phyloP scores from a whole-genome alignment of 2,888 invertebrate genomes.

The Phengaris arion region DNA sequence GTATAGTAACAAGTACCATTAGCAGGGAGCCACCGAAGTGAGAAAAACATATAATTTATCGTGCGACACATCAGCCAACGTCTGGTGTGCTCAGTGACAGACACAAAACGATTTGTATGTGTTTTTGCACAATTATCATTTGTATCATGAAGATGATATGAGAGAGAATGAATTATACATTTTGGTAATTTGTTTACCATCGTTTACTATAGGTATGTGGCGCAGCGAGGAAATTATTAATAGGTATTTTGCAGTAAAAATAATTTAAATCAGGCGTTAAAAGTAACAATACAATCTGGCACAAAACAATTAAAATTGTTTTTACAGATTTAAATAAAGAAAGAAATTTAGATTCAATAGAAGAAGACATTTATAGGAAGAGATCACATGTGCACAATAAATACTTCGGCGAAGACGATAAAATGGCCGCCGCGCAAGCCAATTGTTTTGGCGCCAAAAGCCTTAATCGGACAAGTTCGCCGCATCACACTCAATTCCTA shows the following conservation, averaged over 20 bases:
- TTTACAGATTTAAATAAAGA: too few relatives aligned
- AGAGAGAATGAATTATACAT: too few relatives aligned
- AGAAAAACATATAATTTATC: not conserved
- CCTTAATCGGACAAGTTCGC: not conserved
- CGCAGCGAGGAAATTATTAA: too few relatives aligned
- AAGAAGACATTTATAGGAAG: too few relatives aligned
- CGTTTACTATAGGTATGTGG: too few relatives aligned
- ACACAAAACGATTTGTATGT: not conserved
- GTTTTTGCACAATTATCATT: not conserved
- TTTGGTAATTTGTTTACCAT: too few relatives aligned
- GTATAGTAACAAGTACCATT: not conserved
- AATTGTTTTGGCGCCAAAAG: conserved; percentile 2
- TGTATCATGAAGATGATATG: not conserved
- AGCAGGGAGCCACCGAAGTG: not conserved
- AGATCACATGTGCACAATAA: not conserved
- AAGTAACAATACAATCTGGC: too few relatives aligned
- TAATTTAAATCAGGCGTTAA: too few relatives aligned
- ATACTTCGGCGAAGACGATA: not conserved
- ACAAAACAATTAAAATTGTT: too few relatives aligned
- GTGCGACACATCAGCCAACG: not conserved
- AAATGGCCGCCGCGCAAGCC: not conserved
- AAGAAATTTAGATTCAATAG: too few relatives aligned
- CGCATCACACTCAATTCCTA: not conserved
- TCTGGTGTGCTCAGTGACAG: not conserved
- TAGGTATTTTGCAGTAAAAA: too few relatives aligned